Evolutionary conservation across 2,113 vertebrate genomes (phyloP), one percentile per base, ranked within the genome.

Genomic region (Myotis davidii): DNA sequence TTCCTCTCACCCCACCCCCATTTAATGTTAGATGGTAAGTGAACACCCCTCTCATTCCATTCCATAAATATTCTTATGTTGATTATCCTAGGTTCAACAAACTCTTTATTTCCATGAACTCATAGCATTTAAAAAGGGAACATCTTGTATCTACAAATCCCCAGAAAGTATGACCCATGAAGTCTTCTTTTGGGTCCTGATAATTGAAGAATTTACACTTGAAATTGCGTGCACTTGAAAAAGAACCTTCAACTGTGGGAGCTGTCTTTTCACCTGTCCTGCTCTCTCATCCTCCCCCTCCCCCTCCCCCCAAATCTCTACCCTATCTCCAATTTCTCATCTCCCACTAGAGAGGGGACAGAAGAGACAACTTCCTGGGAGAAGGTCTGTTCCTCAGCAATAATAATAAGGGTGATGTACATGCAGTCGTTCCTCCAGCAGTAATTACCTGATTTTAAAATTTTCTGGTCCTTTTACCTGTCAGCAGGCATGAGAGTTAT

Each of bases 241-340:
- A 64, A 39, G n/a, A 77, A 7, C 3, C 21, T 14, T 65, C 27
- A 16, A 5, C 9, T 12, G 42, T 50, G 42, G 39, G 42, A 59
- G 45, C 20, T 16, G 7, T 59, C 16, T 94, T 59, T 12, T 32
- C 23, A 5, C 37, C 5, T 1, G 2, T 10, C 20, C n/a, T 37
- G 54, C 9, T 34, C 64, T 32, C 12, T 64, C 21, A 64, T 4
- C 11, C 3, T 0, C 7, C 2, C 0, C 45, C 3, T 0, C 7
- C 2, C 0, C 45, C 18, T 6, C 16, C 2, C 0, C 7, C 3
- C 0, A 0, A 2, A 3, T n/a, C 42, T 18, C 9, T 23, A 14
- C 10, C 18, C n/a, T 1, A 13, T 17, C 6, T 54, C 54, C 23
- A 34, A 12, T 65, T 50, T 54, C 27, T 65, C n/a, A 65, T 61